Percentiles rank a stretch among this genome's conserved stretches.
Conservation (phyloP, 2,797 vertebrate species). For the Sebastolobus altivelis region DNA sequence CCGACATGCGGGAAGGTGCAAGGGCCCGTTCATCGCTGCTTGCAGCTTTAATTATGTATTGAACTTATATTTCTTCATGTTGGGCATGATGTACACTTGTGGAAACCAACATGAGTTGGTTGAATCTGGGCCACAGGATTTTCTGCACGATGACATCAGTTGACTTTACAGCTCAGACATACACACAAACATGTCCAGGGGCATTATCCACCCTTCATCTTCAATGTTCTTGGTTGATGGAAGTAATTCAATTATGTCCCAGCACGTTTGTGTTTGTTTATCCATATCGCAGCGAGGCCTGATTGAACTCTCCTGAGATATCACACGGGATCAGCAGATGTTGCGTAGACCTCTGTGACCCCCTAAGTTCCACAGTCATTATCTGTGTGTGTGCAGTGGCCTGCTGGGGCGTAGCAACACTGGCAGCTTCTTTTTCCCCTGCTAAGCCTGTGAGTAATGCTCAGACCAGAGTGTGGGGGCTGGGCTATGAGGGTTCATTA, state of each 20-base stretch:
- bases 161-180: conserved; percentile 51
- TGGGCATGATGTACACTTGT: conserved; percentile 15
- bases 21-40: too few relatives aligned
- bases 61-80: not conserved
- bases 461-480: conserved; percentile 60
- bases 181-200: conserved; percentile 64
- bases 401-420: conserved; percentile 67
- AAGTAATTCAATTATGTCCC: conserved; percentile 78
- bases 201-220: conserved; percentile 48
- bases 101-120: not conserved
- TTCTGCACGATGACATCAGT: conserved; percentile 50
- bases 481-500: conserved; percentile 77
- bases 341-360: conserved; percentile 68
- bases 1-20: too few relatives aligned
- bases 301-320: conserved; percentile 71
- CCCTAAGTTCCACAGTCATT: conserved; percentile 65
- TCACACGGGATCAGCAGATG: conserved; percentile 78
- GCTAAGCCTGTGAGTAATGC: conserved; percentile 70
- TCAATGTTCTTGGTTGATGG: conserved; percentile 55
- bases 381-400: conserved; percentile 54
- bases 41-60: not conserved
- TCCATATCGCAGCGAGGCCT: conserved; percentile 65
- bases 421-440: conserved; percentile 67
- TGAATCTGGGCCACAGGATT: conserved; percentile 42
- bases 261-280: conserved; percentile 77